Base-by-base conservation (phyloP, 2,113 vertebrate species). In the Paramisgurnus dabryanus region DNA sequence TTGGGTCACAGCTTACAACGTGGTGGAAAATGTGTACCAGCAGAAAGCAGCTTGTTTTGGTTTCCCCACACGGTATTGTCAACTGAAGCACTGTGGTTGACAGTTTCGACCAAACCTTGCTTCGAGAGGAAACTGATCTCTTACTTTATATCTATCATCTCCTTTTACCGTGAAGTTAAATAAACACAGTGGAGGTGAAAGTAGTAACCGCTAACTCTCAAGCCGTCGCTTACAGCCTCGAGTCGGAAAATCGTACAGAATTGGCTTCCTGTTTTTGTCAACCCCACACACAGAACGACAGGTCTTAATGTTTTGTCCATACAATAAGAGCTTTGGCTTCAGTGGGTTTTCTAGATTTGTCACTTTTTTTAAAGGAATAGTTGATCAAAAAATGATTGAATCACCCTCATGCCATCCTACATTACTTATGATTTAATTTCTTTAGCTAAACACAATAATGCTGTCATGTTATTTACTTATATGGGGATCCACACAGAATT, bases 21-120 rank as follows among this genome's bases (percentile, higher is more conserved):
- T 67, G 83, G 81, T 86, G 87, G 88, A 89, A 90, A 87, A 80
- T 78, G 58, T 80, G 84, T 6, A 2, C 60, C 60, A 39, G 13
- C 27, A 49, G 72, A n/a, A 41, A 80, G 67, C 39, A 67, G 4
- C 34, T 69, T 41, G 39, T 10, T 89, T 82, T 81, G 86, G 85
- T 84, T 85, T 82, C 68, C 83, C 40, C 65, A 63, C 47, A 55
- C 34, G n/a, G 50, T 39, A 40, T 3, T 41, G 69, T 57, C 8
- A 57, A 71, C 69, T 57, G 50, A 71, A 71, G 49, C 69, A 17
- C 15, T 73, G 55, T 7, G 55, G 70, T 73, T n/a, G 0, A 58
- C 17, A 45, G 70, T 57, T 71, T 71, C 69, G 34, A 71, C 15
- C 69, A 40, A 40, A 57, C 40, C 50, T 57, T 71, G 50, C 50